Evolutionary conservation across 2,888 invertebrate species (phyloP).

Genomic region (Acanthosepion pharaonis): DNA sequence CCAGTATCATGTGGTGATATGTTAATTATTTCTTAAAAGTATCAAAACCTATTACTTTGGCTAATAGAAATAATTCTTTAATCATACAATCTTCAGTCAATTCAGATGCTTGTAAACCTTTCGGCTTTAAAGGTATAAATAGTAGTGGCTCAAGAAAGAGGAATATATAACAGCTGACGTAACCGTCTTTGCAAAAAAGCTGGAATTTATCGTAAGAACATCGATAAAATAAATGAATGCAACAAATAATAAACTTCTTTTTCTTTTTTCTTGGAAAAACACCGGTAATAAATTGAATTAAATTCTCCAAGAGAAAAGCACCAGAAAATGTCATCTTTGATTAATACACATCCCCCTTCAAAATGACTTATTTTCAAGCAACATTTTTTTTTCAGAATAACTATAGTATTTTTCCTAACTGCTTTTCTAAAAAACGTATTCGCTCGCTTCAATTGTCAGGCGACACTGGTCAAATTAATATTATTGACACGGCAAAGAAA

Average conservation of each 20-base stretch:
- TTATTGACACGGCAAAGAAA: background rate
- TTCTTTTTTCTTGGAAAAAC: background rate
- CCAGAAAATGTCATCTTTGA: background rate
- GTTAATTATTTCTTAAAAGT: too few species aligned
- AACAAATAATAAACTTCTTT: background rate
- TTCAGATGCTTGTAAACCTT: too few species aligned
- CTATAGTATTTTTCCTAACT: background rate
- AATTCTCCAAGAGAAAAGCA: background rate
- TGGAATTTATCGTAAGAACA: too few species aligned
- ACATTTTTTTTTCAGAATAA: background rate
- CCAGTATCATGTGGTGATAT: too few species aligned
- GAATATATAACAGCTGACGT: too few species aligned
- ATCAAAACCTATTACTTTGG: too few species aligned
- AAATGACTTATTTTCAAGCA: background rate
- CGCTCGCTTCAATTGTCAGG: background rate
- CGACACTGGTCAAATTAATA: background rate
- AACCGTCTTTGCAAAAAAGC: too few species aligned
- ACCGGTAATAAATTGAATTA: background rate
- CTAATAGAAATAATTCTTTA: too few species aligned
- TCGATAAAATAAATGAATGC: background rate
- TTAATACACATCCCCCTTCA: background rate
- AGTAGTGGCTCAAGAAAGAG: too few species aligned
- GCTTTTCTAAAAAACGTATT: background rate
- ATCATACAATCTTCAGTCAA: too few species aligned
- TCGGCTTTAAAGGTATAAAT: too few species aligned